Evolutionary conservation across 1,140 invertebrate genomes (phyloP).

Genomic region (Phthorimaea operculella): DNA sequence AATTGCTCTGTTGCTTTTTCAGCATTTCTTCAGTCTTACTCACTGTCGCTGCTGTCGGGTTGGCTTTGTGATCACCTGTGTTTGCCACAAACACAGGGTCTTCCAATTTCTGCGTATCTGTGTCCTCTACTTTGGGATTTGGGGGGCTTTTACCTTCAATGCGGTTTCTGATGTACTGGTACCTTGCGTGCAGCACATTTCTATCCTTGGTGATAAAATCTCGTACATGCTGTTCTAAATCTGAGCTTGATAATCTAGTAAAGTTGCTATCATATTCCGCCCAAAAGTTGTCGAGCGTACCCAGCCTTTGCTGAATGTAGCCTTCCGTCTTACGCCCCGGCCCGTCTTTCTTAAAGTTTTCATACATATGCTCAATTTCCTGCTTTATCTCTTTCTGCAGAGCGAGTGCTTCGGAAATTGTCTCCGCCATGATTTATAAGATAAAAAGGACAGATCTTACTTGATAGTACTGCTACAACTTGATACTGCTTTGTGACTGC

Average conservation of each 20-base stretch:
- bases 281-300: background rate
- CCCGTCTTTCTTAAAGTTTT: background rate
- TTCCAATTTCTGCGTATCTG: background rate
- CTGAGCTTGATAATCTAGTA: background rate
- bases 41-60: background rate
- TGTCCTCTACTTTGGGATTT: background rate
- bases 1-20: conserved; percentile 11
- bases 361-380: background rate
- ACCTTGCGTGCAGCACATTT: background rate
- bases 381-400: background rate
- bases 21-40: conserved; percentile 9
- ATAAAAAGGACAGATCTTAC: background rate
- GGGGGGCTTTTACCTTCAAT: background rate
- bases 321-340: background rate
- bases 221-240: background rate
- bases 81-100: background rate
- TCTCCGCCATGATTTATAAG: background rate
- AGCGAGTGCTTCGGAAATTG: background rate
- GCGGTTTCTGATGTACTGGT: background rate
- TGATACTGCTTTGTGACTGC: background rate
- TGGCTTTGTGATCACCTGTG: background rate
- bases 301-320: background rate
- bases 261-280: background rate
- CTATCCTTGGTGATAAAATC: background rate
- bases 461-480: background rate